Evolutionary conservation across 2,888 invertebrate species (phyloP).

Genomic region (Cartodere bifasciata): DNA sequence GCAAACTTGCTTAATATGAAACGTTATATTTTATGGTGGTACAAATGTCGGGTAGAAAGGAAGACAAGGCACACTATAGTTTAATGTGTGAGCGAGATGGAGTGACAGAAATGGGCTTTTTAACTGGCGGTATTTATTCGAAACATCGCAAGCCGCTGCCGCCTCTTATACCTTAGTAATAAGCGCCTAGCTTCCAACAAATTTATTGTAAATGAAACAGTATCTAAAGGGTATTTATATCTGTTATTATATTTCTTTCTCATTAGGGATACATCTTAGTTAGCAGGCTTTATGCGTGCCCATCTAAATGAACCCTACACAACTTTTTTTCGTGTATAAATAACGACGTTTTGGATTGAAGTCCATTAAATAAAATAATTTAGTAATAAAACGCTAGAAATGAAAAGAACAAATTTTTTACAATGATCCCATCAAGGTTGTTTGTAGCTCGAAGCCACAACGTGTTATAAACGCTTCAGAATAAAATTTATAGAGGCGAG

Average conservation of each 20-base stretch:
- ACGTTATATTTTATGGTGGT: no score
- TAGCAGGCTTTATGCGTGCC: conserved; percentile 14
- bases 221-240: conserved; percentile 33
- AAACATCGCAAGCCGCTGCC: conserved; percentile 19
- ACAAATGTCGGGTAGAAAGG: no score
- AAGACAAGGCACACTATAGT: not conserved
- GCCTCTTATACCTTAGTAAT: conserved; percentile 29
- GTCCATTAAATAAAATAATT: not conserved
- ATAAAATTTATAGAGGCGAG: no score
- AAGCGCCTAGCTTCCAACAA: conserved; percentile 22
- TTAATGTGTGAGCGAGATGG: conserved; percentile 9
- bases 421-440: conserved; percentile 20
- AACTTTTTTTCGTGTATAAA: no score
- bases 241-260: conserved; percentile 31
- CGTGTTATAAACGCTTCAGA: no score
- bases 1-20: no score
- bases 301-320: conserved; percentile 2
- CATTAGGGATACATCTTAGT: conserved; percentile 30
- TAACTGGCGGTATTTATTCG: conserved; percentile 21
- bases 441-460: no score
- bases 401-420: no score
- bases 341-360: no score
- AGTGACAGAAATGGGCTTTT: conserved; percentile 16
- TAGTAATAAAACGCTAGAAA: not conserved
- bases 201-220: conserved; percentile 33